Evolutionary conservation across 2,113 vertebrate species (phyloP), one percentile per base, ranked within the genome.

Genomic region (Cyprinus carpio): DNA sequence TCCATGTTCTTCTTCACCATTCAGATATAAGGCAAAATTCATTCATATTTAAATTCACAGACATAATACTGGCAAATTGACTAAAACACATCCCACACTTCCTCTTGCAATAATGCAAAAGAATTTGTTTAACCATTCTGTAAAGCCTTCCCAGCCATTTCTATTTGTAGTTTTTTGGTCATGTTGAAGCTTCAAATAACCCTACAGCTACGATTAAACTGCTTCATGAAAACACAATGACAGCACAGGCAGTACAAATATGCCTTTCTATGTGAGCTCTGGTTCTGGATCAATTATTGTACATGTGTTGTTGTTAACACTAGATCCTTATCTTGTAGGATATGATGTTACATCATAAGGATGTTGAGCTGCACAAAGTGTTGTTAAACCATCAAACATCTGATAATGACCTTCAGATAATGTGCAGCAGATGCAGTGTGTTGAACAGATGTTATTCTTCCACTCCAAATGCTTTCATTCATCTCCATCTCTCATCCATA

Each of bases 331-430:
- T 72, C 69, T 43, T 43, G 20, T 72, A 13, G 69, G 69, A 60
- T 54, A 78, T n/a, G 75, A 58, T 6, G 54, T 58, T 54, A 37
- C 18, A 23, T 37, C 18, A 23, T n/a, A 60, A 60, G 23, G 56
- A 62, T 60, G 20, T 37, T 37, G 29, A 78, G 4, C 25, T 76
- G 75, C 31, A 16, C 25, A 18, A 27, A 2, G 13, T 75, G 49
- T 77, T 29, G 34, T 79, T 25, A 60, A 79, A 58, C 31, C 23
- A 34, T 79, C 76, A 79, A 60, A 79, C 76, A 79, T 40, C 27
- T 8, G 76, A 79, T 62, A 60, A 62, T 60, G 56, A 79, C 20
- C 23, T 4, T 60, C 12, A 16, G 56, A 62, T 62, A 60, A 62
- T 43, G 34, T 40, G 34, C 56, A 15, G 20, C 56, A 79, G 31